A percentile compares a stretch with the other conserved stretches of the same genome.
phyloP scores from a whole-genome alignment of 1,140 invertebrate species.

The Diorhabda sublineata region DNA sequence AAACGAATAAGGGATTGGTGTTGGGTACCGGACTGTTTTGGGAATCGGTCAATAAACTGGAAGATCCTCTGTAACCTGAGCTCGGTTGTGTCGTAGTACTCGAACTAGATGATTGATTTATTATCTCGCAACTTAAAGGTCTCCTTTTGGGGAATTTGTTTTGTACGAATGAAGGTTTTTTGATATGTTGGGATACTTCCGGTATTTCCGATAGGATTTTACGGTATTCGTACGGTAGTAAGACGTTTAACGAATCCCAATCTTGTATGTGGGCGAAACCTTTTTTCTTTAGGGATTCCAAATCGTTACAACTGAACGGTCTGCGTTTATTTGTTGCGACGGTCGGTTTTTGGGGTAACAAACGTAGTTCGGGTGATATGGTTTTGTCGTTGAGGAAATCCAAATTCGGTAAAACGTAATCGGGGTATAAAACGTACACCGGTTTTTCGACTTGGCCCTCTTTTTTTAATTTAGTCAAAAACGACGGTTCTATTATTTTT shows the following conservation, averaged over 20 bases:
- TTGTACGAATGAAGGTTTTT: slow-evolving; percentile 64
- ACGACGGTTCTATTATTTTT: slow-evolving; percentile 61
- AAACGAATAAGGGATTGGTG: slow-evolving; percentile 71
- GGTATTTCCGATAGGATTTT: slow-evolving; percentile 71
- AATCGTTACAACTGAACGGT: slow-evolving; percentile 79
- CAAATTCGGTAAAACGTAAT: slow-evolving; percentile 84
- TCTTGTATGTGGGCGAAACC: slow-evolving; percentile 81
- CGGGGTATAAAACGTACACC: slow-evolving; percentile 87
- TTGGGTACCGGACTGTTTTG: slow-evolving; percentile 57
- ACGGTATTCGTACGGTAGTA: slow-evolving; percentile 77
- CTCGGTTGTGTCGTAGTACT: slow-evolving; percentile 74
- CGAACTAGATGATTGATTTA: slow-evolving; percentile 63
- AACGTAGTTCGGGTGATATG: slow-evolving; percentile 51
- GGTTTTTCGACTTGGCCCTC: slow-evolving; percentile 62
- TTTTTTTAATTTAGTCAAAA: slow-evolving; percentile 60
- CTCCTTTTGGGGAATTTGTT: slow-evolving; percentile 54
- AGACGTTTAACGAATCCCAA: slow-evolving; percentile 85
- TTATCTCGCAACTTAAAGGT: slow-evolving; percentile 60
- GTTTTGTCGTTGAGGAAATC: slow-evolving; percentile 70
- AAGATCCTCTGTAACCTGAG: slow-evolving; percentile 79
- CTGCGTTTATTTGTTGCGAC: slow-evolving; percentile 39
- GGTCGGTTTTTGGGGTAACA: slow-evolving; percentile 43
- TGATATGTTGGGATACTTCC: slow-evolving; percentile 62
- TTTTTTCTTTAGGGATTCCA: slow-evolving; percentile 73
- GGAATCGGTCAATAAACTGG: slow-evolving; percentile 74